Evolutionary conservation across 92 coral and sea anemone species (phyloP).

Genomic region (Porites lobata): DNA sequence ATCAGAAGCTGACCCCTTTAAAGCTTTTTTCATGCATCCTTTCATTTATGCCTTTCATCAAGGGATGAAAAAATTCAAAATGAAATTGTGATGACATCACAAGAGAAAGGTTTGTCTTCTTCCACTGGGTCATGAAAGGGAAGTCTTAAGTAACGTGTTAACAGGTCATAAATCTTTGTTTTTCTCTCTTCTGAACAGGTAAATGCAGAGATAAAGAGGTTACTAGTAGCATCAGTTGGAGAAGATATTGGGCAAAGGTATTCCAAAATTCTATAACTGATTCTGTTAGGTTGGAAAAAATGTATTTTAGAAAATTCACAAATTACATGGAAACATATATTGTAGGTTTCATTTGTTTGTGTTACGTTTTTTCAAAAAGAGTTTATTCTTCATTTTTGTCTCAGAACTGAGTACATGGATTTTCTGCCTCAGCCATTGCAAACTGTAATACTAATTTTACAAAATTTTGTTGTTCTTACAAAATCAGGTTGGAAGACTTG

Average conservation of each 20-base stretch:
- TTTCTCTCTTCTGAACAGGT: constrained; percentile 55
- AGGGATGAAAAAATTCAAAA: too few species aligned
- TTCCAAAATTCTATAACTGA: not conserved
- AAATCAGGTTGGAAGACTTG: constrained; percentile 81
- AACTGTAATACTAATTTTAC: too few species aligned
- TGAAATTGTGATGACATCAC: too few species aligned
- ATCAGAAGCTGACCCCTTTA: too few species aligned
- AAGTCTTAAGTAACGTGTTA: not conserved
- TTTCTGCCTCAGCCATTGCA: not conserved
- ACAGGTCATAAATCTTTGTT: not conserved
- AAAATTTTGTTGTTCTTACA: not conserved
- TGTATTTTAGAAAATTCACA: too few species aligned
- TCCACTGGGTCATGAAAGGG: not conserved
- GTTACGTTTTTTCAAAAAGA: not conserved
- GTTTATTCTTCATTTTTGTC: too few species aligned
- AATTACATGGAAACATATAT: too few species aligned
- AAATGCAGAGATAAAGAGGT: constrained; percentile 91
- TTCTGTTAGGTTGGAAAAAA: too few species aligned
- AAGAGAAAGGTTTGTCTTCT: too few species aligned
- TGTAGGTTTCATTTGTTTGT: not conserved
- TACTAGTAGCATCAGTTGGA: constrained; percentile 97
- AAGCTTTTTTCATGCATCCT: too few species aligned
- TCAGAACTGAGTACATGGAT: not conserved
- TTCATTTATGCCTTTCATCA: too few species aligned
- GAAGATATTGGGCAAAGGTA: constrained; percentile 91